A percentile compares a stretch with the other conserved stretches of the same genome.
phyloP scores from a whole-genome alignment of 2,888 invertebrate genomes.

The Dichetophora obliterata region DNA sequence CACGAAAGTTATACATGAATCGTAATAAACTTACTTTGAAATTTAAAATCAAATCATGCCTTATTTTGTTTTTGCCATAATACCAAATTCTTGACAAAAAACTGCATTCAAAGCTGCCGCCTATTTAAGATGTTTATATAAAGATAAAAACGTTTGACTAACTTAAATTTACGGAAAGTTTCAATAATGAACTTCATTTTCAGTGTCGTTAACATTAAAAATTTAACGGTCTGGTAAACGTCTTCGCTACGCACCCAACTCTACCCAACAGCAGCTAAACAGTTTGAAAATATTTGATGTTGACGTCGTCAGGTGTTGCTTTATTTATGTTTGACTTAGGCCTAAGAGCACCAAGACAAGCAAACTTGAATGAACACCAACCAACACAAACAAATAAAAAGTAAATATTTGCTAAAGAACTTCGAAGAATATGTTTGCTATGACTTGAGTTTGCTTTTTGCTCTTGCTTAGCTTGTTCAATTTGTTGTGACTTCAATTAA shows the following conservation, averaged over 20 bases:
- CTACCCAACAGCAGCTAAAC: neutral
- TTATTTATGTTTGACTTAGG: neutral
- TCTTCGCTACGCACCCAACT: no score
- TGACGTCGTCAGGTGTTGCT: slow-evolving; percentile 2
- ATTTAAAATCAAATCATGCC: no score
- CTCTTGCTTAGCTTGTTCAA: neutral
- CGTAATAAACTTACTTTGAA: no score
- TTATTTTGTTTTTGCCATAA: no score
- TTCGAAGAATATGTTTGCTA: neutral
- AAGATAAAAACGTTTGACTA: neutral
- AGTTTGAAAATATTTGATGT: neutral
- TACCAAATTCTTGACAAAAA: no score
- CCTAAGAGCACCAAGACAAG: neutral
- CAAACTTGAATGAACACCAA: neutral
- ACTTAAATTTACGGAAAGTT: neutral
- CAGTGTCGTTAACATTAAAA: no score
- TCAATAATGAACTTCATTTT: neutral
- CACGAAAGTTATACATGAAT: no score
- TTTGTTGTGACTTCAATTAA: neutral
- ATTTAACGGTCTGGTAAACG: no score
- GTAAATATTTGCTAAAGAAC: neutral
- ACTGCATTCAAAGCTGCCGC: no score
- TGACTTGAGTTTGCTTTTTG: neutral
- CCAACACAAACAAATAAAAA: neutral
- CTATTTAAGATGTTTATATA: no score